Conservation (phyloP, 2,797 vertebrate species). For the Lophotriccus pileatus region DNA sequence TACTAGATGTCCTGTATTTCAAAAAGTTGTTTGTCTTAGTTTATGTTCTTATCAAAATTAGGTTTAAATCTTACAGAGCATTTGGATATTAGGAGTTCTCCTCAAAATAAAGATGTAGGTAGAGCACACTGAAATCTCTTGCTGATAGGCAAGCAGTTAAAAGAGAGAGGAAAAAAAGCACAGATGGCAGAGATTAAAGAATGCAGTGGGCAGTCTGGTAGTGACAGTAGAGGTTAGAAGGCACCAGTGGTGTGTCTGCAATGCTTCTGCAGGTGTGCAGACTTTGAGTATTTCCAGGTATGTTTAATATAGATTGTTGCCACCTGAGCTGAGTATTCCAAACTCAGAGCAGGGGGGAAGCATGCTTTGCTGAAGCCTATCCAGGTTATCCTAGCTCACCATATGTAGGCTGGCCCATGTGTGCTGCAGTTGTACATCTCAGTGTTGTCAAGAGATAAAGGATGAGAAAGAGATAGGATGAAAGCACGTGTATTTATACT, state of each 20-base stretch:
- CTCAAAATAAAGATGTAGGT: not conserved
- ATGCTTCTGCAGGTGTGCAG: not conserved
- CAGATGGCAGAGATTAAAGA: not conserved
- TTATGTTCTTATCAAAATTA: not conserved
- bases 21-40: not conserved
- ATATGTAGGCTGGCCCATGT: not conserved
- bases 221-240: not conserved
- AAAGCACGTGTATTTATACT: not conserved
- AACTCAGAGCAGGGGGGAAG: not conserved
- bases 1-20: not conserved
- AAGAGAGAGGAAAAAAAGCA: not conserved
- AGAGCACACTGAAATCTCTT: not conserved
- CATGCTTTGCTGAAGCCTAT: not conserved
- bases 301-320: not conserved
- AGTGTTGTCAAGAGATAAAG: not conserved
- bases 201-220: not conserved
- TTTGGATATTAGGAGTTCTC: not conserved
- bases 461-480: not conserved
- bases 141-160: not conserved
- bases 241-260: not conserved
- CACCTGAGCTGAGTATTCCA: not conserved
- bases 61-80: not conserved
- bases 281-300: not conserved
- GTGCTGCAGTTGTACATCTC: rapidly evolving
- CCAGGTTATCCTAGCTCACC: not conserved